Evolutionary conservation across 2,888 invertebrate species (phyloP).

Genomic region (Cylloceria caligata): DNA sequence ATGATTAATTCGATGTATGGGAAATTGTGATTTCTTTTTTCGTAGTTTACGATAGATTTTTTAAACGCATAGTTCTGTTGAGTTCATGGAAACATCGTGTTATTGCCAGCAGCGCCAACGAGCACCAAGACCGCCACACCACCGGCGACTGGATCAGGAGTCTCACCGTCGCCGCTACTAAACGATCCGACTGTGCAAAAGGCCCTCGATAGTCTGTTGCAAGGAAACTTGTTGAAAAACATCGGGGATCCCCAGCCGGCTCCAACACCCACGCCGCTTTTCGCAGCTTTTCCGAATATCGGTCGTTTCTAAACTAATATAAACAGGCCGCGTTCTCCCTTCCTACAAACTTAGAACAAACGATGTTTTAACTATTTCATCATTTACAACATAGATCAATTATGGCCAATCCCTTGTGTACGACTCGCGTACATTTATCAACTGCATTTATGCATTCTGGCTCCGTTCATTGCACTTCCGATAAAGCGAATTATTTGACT

Average conservation of each 20-base stretch:
- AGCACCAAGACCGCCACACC: slow-evolving; percentile 75
- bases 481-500: background rate
- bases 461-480: slow-evolving; percentile 2
- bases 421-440: slow-evolving; percentile 5
- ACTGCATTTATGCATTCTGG: background rate
- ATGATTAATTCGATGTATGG: slow-evolving; percentile 5
- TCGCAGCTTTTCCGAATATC: slow-evolving; percentile 83
- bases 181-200: slow-evolving; percentile 92
- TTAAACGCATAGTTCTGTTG: slow-evolving; percentile 29
- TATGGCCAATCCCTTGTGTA: slow-evolving; percentile 4
- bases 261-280: slow-evolving; percentile 78
- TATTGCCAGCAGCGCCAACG: slow-evolving; percentile 81
- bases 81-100: slow-evolving; percentile 69
- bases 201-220: slow-evolving; percentile 90
- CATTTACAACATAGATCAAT: slow-evolving; percentile 15
- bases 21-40: slow-evolving; percentile 17
- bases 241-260: slow-evolving; percentile 82
- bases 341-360: slow-evolving; percentile 8
- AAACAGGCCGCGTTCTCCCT: background rate
- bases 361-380: slow-evolving; percentile 39
- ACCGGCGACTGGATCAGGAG: slow-evolving; percentile 74
- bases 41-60: background rate
- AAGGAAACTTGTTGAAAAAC: slow-evolving; percentile 87
- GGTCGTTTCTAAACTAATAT: slow-evolving; percentile 78
- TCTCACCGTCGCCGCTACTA: slow-evolving; percentile 87